Base-by-base conservation (phyloP, 2,888 invertebrate genomes). In the Noctua comes region DNA sequence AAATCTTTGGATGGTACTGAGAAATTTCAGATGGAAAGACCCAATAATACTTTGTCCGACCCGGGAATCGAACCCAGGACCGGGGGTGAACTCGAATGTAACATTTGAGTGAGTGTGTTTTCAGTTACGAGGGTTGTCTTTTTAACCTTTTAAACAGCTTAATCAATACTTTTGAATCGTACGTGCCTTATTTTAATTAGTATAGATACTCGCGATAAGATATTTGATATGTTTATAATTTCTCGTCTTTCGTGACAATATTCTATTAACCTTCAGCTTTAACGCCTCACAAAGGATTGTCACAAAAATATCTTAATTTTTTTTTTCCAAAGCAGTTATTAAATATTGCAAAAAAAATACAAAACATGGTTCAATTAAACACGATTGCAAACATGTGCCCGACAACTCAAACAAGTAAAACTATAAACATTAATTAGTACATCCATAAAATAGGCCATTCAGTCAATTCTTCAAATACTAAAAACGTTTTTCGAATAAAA, bases 401-500 rank as follows among this genome's bases (percentile, higher is more conserved):
- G 1, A 71, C 36, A 40, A 57, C 57, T 51, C 51, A 10, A 43
- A 71, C 64, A 71, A 71, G 68, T 76, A 21, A 13, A 65, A 43
- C 75, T 68, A 70, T 73, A 57, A 70, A 59, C 65, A 51, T 66
- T 69, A 80, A 80, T 84, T 86, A 82, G 76, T 71, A 36, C 11
- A 48, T 1, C 24, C 59, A 73, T 70, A 73, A 71, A 77, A 76
- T 86, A 78, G 85, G 77, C 73, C 76, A 84, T 69, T 69, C 68
- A 77, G 71, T 64, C 75, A 70, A 83, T 83, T 79, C 79, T 77
- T 83, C 68, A 87, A 87, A 88, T 86, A 86, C 83, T 88, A 75
- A 88, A 86, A 90, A 87, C 86, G 75, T 76, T 75, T 79, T 70
- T 48, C 64, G 76, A 76, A 80, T 82, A 89, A 92, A 92, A 90